phyloP scores from a whole-genome alignment of 2,888 invertebrate genomes.

The Anthrax anthrax region DNA sequence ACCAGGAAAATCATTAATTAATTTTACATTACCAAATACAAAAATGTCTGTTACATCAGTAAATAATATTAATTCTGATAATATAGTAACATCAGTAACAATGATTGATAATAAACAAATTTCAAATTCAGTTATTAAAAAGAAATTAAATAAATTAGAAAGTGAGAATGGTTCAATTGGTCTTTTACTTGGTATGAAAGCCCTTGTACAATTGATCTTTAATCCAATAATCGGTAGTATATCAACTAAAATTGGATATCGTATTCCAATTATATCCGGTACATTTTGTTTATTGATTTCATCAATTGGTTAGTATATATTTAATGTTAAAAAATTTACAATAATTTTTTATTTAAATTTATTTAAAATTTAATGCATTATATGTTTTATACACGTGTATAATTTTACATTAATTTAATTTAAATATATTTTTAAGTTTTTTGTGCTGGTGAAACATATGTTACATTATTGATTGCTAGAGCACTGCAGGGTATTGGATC shows the following conservation, averaged over 20 bases:
- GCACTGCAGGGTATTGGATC: slow-evolving; percentile 70
- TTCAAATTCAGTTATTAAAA: background rate
- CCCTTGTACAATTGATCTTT: slow-evolving; percentile 60
- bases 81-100: background rate
- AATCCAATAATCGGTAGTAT: slow-evolving; percentile 62
- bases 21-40: slow-evolving; percentile 20
- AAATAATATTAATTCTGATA: background rate
- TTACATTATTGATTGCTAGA: slow-evolving; percentile 53
- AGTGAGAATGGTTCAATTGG: slow-evolving; percentile 54
- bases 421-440: slow-evolving; percentile 46
- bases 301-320: slow-evolving; percentile 42
- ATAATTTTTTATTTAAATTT: too few relatives aligned
- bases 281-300: slow-evolving; percentile 52
- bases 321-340: too few relatives aligned
- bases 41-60: background rate
- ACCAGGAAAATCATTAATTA: slow-evolving; percentile 30
- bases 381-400: slow-evolving; percentile 8
- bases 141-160: slow-evolving; percentile 23
- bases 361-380: too few relatives aligned
- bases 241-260: slow-evolving; percentile 50
- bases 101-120: background rate
- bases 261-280: slow-evolving; percentile 51
- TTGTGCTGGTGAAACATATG: slow-evolving; percentile 57
- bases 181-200: slow-evolving; percentile 58
- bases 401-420: slow-evolving; percentile 5